A percentile compares a stretch with the other conserved stretches of the same genome.
phyloP scores from a whole-genome alignment of 2,888 invertebrate species.

The Synanthedon formicaeformis region DNA sequence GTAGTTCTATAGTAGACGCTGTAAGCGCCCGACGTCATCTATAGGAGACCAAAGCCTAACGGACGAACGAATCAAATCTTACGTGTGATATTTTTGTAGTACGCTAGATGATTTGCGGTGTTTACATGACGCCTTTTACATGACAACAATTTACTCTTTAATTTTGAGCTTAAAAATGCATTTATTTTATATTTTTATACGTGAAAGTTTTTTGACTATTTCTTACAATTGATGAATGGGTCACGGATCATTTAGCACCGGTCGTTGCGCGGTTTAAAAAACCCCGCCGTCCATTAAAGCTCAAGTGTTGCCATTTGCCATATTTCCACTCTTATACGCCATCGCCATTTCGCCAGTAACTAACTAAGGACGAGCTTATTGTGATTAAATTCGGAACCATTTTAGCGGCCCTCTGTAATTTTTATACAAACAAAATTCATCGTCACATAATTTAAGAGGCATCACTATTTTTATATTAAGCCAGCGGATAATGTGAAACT shows the following conservation, averaged over 20 bases:
- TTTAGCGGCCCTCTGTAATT: conserved; percentile 37
- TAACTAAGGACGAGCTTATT: conserved; percentile 30
- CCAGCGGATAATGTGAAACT: conserved; percentile 28
- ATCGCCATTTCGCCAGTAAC: background rate
- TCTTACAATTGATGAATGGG: conserved; percentile 7
- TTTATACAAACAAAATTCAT: conserved; percentile 20
- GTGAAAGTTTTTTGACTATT: conserved; percentile 60
- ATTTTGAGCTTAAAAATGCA: conserved; percentile 36
- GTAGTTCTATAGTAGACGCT: too few species aligned
- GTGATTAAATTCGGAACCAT: conserved; percentile 28
- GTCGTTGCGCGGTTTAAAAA: conserved; percentile 28
- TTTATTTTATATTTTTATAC: conserved; percentile 65
- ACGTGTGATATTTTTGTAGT: conserved; percentile 62
- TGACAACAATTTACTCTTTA: conserved; percentile 35
- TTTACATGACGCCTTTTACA: conserved; percentile 45
- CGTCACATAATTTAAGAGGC: conserved; percentile 27
- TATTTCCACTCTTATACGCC: too few species aligned
- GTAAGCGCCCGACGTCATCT: too few species aligned
- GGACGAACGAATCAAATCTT: conserved; percentile 34
- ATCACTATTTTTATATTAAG: conserved; percentile 62
- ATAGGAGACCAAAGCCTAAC: too few species aligned
- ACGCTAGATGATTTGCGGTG: conserved; percentile 52
- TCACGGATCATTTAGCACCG: conserved; percentile 30
- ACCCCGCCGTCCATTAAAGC: conserved; percentile 4
- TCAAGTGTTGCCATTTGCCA: background rate